Base-by-base conservation (phyloP, 2,113 vertebrate genomes). In the Gasterosteus nipponicus region DNA sequence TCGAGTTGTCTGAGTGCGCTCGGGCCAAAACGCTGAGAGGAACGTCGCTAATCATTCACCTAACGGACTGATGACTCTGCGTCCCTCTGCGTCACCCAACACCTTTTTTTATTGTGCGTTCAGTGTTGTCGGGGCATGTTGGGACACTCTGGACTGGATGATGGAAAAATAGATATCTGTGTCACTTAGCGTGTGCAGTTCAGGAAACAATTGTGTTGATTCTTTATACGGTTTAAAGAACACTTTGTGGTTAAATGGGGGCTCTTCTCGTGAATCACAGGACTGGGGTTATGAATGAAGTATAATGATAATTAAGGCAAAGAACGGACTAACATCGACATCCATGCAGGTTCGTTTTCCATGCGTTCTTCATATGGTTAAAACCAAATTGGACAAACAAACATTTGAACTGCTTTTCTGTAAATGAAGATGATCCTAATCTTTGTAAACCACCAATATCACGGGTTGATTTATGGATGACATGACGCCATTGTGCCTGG, bases 1-100 rank as follows among this genome's bases (percentile, higher is more conserved):
- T 71, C 73, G 82, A 89, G 90, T 89, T 89, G 87, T 73, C 69
- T 63, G 26, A 61, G 56, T 35, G 82, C 74, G 77, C 69, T 7
- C 78, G 82, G 78, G 22, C 22, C 70, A 77, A 68, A 78, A 75
- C 71, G 73, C 67, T 79, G 65, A 68, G 62, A 62, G 62, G 35
- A 54, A 61, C 63, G 57, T 74, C 61, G 75, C 62, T 65, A 58
- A 81, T 85, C 65, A 82, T 81, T 85, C 84, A 79, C 62, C 77
- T 79, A 74, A 82, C 60, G 7, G 9, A 56, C 62, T 73, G 70
- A 88, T 83, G 77, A 83, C 38, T 69, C 41, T 15, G 38, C 12
- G n/a, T 47, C 38, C 54, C 47, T 46, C 31, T 44, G 33, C 62
- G 53, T 56, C 58, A 4, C 39, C 54, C 22, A 4, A 42, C 63